These are phyloP conservation scores for Malacoraja senta DNA, from an alignment of 2,797 vertebrate species.

Conservation along the genomic window DNA sequence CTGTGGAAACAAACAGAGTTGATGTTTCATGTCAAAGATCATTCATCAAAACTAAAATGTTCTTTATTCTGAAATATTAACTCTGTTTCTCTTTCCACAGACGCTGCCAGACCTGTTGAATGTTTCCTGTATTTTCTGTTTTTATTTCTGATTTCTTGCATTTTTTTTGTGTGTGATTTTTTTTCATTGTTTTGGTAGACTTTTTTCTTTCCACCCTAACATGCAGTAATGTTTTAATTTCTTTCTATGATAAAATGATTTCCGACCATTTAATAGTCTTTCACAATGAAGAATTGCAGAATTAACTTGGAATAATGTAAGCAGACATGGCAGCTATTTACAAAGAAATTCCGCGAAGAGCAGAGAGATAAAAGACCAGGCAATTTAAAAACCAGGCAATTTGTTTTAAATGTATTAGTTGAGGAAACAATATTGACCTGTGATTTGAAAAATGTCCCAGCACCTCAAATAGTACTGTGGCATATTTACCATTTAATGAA, in stretches of 20 bases:
- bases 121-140: no score
- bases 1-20: no score
- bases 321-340: not conserved
- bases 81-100: no score
- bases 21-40: no score
- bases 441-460: not conserved
- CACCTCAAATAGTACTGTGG: not conserved
- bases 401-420: not conserved
- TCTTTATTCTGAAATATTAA: no score
- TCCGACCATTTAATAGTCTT: not conserved
- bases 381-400: not conserved
- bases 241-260: not conserved
- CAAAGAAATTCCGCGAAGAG: not conserved
- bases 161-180: no score
- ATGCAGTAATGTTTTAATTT: not conserved
- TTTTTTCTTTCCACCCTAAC: not conserved
- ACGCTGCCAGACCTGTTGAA: no score
- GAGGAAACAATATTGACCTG: not conserved
- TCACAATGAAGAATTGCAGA: not conserved
- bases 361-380: no score
- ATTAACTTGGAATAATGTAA: not conserved
- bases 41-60: no score
- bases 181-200: not conserved
- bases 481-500: not conserved
- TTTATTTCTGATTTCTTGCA: no score